Percentiles rank a stretch among this genome's conserved stretches.
phyloP scores from a whole-genome alignment of 2,113 vertebrate species.

The Vulpes lagopus region DNA sequence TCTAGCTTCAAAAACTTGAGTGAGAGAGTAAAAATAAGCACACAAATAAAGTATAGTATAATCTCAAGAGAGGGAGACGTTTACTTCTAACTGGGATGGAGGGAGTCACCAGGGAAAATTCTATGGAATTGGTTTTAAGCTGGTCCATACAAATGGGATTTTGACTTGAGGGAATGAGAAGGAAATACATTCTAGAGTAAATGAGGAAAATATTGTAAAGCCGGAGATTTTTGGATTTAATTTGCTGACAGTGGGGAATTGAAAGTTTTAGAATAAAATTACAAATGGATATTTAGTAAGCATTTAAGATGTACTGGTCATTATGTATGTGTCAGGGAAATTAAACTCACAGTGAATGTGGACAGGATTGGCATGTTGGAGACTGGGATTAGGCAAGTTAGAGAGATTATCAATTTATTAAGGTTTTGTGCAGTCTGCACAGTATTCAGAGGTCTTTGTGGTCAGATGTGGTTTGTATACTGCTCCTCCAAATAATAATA shows the following conservation, averaged over 20 bases:
- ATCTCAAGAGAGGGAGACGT: neutral
- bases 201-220: neutral
- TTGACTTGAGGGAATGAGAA: neutral
- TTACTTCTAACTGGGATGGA: neutral
- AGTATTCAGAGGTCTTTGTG: constrained; percentile 51
- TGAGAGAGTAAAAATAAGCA: neutral
- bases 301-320: neutral
- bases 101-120: neutral
- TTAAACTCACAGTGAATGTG: neutral
- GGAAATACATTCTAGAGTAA: neutral
- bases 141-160: neutral
- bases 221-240: neutral
- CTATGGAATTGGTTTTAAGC: constrained; percentile 22
- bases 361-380: neutral
- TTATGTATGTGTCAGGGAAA: neutral
- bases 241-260: neutral
- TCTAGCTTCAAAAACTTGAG: constrained; percentile 20
- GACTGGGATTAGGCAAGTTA: constrained; percentile 14
- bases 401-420: neutral
- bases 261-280: constrained; percentile 55
- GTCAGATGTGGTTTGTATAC: constrained; percentile 52
- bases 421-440: constrained; percentile 23
- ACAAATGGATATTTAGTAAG: neutral
- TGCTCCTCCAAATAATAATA: constrained; percentile 14
- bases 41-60: neutral